Conservation (phyloP, 53 echinoderm and acorn worm species). For the Apostichopus leukothele region DNA sequence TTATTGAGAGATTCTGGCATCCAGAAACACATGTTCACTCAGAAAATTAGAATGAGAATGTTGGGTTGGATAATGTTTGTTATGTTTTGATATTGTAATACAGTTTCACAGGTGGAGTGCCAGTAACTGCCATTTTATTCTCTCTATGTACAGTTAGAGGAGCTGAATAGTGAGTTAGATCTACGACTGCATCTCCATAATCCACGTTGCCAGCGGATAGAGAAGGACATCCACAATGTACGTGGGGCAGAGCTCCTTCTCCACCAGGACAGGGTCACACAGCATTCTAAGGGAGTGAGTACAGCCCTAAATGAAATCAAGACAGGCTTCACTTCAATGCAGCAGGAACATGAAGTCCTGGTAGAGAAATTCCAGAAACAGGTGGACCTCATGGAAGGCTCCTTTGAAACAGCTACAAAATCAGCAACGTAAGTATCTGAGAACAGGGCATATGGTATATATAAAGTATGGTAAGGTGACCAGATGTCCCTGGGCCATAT, state of each 20-base stretch:
- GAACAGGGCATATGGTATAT: too few species aligned
- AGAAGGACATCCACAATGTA: slow-evolving; percentile 95
- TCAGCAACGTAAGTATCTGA: slow-evolving; percentile 64
- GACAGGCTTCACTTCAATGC: slow-evolving; percentile 78
- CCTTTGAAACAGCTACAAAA: slow-evolving; percentile 43
- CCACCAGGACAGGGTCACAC: slow-evolving; percentile 83
- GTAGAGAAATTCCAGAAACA: slow-evolving; percentile 83
- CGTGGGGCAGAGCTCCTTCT: slow-evolving; percentile 91
- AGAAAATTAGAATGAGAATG: too few species aligned
- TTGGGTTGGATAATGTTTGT: too few species aligned
- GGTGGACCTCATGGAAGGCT: slow-evolving; percentile 83
- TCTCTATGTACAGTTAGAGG: slow-evolving; percentile 60
- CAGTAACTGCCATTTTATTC: too few species aligned
- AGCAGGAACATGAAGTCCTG: slow-evolving; percentile 86
- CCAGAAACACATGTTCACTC: too few species aligned
- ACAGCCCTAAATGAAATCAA: slow-evolving; percentile 85
- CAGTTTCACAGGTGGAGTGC: too few species aligned
- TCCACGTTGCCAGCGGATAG: slow-evolving; percentile 81
- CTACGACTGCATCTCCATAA: slow-evolving; percentile 85
- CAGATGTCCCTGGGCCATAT: too few species aligned
- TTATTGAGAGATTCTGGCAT: too few species aligned
- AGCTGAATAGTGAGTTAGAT: slow-evolving; percentile 94
- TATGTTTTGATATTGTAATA: too few species aligned
- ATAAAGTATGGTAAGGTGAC: too few species aligned
- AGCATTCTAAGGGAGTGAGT: slow-evolving; percentile 91